Evolutionary conservation across 2,113 vertebrate genomes (phyloP), one percentile per base, ranked within the genome.

Genomic region (Pao palembangensis): DNA sequence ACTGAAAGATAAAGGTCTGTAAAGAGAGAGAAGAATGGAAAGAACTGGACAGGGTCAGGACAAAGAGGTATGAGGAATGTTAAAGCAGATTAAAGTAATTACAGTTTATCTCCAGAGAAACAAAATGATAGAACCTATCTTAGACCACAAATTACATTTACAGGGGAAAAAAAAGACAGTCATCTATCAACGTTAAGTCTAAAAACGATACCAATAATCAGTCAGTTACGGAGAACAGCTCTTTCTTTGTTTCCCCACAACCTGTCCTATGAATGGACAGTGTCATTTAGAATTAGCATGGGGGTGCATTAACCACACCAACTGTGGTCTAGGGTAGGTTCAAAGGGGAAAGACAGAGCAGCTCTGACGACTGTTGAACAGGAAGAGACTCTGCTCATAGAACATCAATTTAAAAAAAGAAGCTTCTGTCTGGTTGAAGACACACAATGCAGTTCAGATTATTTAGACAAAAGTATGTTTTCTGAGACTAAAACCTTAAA

Each of bases 1-100:
- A 99, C 92, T 99, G 97, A 99, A 98, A 98, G 97, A 98, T 96
- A 99, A 99, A 99, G 87, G 92, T 98, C 97, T 99, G 96, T 85
- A 98, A 90, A 96, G 92, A 98, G 94, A 98, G 93, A 98, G 94
- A 94, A 96, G 93, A 98, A 97, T 88, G 95, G 92, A 96, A 95
- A 96, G 94, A 95, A 94, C 96, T 95, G 93, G 93, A 96, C 92
- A 96, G 93, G 93, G 95, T 97, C 94, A 97, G 92, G 92, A 94
- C 85, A 92, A 93, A 94, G 92, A 91, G 86, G 93, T 94, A 92
- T 89, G 93, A 94, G 90, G 92, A 93, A 93, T 93, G 91, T 91
- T 93, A 93, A 93, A 93, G 86, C 89, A 91, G 86, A 83, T 82
- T 82, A 80, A 88, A 88, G 78, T 84, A 86, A 89, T 87, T 76